Evolutionary conservation across 2,888 invertebrate genomes (phyloP), one percentile per base, ranked within the genome.

Genomic region (Ferdinandea cuprea): DNA sequence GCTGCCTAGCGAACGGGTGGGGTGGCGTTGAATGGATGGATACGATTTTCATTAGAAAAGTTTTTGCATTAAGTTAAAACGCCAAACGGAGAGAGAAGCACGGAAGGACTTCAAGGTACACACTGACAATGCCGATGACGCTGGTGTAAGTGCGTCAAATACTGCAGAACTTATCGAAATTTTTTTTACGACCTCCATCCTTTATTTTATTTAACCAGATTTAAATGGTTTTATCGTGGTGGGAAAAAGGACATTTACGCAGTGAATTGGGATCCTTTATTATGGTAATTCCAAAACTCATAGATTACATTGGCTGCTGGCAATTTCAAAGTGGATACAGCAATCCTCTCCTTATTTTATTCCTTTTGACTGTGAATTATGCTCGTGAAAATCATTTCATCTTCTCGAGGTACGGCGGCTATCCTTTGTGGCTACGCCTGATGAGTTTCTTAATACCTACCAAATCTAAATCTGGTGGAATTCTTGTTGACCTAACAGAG

Each of bases 11-110:
- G n/a, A n/a, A n/a, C n/a, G n/a, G n/a, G n/a, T n/a, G n/a, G n/a
- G n/a, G n/a, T n/a, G n/a, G n/a, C n/a, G n/a, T n/a, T n/a, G n/a
- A n/a, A 44, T 9, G 7, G 9, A 11, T 25, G 54, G 50, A 59
- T 56, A 59, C 15, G 80, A 76, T 76, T 81, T 81, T 76, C 80
- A 81, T 81, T 81, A 76, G 76, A 71, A 76, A 81, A 81, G 37
- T 81, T 81, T 81, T 76, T 81, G 80, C 69, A 81, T 81, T 76
- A 81, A 81, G 76, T 66, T 71, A 40, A 81, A 76, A 81, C 71
- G 40, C 65, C 61, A 65, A 76, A 76, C 25, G 25, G 5, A 69
- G 76, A 52, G 48, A 15, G 5, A 11, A 40, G 46, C 42, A 52
- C 13, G 35, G 32, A 56, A 66, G 32, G 42, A 54, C 44, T 48